These are phyloP conservation scores for Xestobium rufovillosum DNA, from an alignment of 2,888 invertebrate genomes.

Conservation along the genomic window DNA sequence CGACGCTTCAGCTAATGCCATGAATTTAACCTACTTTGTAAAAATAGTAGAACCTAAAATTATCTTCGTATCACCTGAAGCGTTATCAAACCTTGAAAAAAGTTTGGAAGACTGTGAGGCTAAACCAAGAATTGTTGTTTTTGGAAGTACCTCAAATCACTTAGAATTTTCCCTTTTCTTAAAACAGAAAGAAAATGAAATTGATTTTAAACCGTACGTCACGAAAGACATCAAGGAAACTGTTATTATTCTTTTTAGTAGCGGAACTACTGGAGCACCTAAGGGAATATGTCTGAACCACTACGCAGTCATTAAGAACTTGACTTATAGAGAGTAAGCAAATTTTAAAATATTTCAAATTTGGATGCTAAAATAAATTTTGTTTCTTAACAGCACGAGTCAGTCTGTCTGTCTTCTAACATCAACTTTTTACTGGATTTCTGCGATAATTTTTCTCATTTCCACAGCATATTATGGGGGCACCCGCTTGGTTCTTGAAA, in stretches of 20 bases:
- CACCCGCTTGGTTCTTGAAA: too few relatives aligned
- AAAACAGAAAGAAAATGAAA: background rate
- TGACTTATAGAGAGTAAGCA: background rate
- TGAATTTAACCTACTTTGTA: background rate
- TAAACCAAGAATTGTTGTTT: background rate
- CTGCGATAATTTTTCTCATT: too few relatives aligned
- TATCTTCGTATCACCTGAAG: background rate
- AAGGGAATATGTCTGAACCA: background rate
- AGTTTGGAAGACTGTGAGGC: background rate
- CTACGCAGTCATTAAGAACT: background rate
- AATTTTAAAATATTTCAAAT: background rate
- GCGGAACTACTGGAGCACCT: background rate
- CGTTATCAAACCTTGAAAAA: background rate
- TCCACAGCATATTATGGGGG: too few relatives aligned
- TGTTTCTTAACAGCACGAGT: too few relatives aligned
- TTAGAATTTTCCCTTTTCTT: background rate
- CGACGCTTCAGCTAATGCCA: background rate
- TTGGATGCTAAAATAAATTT: too few relatives aligned
- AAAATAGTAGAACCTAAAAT: background rate
- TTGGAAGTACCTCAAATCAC: background rate
- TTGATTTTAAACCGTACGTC: background rate
- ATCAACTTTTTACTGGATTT: too few relatives aligned
- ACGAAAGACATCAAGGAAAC: background rate
- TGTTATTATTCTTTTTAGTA: background rate
- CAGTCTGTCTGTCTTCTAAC: too few relatives aligned